Evolutionary conservation across 2,113 vertebrate species (phyloP).

Genomic region (Climacteris rufus): DNA sequence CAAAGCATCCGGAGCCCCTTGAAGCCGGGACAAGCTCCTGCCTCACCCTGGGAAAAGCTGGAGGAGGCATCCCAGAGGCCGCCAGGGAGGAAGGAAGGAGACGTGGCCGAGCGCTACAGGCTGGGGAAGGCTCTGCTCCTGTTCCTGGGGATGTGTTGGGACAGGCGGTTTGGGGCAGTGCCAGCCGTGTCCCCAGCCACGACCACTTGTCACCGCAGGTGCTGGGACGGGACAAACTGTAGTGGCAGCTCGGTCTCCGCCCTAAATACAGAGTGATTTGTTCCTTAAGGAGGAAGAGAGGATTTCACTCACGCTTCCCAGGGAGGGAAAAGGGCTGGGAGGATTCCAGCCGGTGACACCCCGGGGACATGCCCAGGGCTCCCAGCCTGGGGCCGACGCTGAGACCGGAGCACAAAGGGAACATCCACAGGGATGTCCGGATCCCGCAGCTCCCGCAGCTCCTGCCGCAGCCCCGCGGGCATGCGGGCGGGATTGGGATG

Average conservation of each 20-base stretch:
- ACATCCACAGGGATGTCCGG: accelerated
- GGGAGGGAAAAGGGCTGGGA: not conserved
- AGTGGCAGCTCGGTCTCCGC: not conserved
- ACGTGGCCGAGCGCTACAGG: not conserved
- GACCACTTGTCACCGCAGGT: not conserved
- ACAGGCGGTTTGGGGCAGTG: not conserved
- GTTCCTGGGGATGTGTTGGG: not conserved
- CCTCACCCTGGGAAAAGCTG: not conserved
- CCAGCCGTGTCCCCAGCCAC: not conserved
- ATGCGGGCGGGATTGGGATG: accelerated
- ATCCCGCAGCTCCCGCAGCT: not conserved
- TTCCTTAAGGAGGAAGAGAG: not conserved
- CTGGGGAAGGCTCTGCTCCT: not conserved
- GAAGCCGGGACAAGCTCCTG: not conserved
- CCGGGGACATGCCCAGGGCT: accelerated
- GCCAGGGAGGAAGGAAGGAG: not conserved
- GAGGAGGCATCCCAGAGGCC: not conserved
- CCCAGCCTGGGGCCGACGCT: accelerated
- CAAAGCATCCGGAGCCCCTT: not conserved
- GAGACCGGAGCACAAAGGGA: not conserved
- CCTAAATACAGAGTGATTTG: accelerated
- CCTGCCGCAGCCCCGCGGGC: not conserved
- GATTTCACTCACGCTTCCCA: accelerated
- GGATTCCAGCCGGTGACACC: not conserved
- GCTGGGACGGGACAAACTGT: not conserved